These are phyloP conservation scores for Zapus hudsonius DNA, from an alignment of 2,113 vertebrate species.

Conservation along the genomic window DNA sequence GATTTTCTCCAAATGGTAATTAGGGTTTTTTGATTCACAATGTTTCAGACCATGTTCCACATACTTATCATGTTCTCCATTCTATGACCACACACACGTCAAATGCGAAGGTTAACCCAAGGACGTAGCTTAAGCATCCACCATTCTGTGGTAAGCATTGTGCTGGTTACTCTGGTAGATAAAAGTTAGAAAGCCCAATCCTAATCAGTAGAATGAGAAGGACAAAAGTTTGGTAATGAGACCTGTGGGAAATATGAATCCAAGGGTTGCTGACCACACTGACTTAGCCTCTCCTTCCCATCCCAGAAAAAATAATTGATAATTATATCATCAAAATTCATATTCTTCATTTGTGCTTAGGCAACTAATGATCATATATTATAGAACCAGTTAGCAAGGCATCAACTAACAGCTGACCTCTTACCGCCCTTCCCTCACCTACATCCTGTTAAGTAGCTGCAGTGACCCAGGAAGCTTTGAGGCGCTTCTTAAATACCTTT, in stretches of 20 bases:
- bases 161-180: background rate
- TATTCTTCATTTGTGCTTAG: slow-evolving; percentile 30
- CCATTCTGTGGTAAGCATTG: background rate
- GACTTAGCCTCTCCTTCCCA: too few relatives aligned
- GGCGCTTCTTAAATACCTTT: slow-evolving; percentile 45
- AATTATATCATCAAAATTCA: slow-evolving; percentile 12
- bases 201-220: slow-evolving; percentile 28
- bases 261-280: too few relatives aligned
- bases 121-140: background rate
- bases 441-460: slow-evolving; percentile 7
- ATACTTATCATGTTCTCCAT: slow-evolving; percentile 4
- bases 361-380: slow-evolving; percentile 35
- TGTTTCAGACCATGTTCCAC: slow-evolving; percentile 12
- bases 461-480: slow-evolving; percentile 11
- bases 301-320: background rate
- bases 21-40: background rate
- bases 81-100: background rate
- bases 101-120: background rate
- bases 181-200: slow-evolving; percentile 24
- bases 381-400: slow-evolving; percentile 30
- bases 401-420: slow-evolving; percentile 31
- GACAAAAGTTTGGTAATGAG: too few relatives aligned
- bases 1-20: background rate
- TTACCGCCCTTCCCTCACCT: background rate
- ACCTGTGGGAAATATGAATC: too few relatives aligned